These are phyloP conservation scores for Aphelocoma coerulescens DNA, from an alignment of 2,113 vertebrate genomes.

Conservation along the genomic window DNA sequence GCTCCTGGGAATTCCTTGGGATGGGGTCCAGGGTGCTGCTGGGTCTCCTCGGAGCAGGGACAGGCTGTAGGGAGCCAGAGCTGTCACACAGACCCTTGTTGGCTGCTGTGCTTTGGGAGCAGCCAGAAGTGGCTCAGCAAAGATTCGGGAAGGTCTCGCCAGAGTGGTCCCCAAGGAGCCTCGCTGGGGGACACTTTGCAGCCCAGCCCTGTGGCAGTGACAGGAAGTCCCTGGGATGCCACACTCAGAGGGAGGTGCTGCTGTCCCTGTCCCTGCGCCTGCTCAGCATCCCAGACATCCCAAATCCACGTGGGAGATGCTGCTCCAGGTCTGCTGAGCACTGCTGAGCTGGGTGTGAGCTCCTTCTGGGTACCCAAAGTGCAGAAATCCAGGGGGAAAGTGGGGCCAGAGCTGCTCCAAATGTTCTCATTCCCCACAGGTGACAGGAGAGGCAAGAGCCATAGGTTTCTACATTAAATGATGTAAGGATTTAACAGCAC, in stretches of 20 bases:
- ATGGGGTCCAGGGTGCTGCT: background rate
- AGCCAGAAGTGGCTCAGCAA: background rate
- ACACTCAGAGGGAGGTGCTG: too few relatives aligned
- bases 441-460: background rate
- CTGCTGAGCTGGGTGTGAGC: fast-evolving
- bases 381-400: background rate
- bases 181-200: fast-evolving
- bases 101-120: background rate
- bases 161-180: background rate
- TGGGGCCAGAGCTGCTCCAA: background rate
- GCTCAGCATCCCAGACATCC: background rate
- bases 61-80: background rate
- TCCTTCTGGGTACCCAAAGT: background rate
- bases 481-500: background rate
- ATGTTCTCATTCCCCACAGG: background rate
- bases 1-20: background rate
- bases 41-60: fast-evolving
- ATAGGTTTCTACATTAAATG: background rate
- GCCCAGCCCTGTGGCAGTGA: background rate
- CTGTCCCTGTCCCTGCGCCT: background rate
- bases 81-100: background rate
- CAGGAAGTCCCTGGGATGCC: background rate
- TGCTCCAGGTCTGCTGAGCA: background rate
- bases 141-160: background rate
- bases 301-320: background rate